Conservation (phyloP, 2,888 invertebrate genomes). For the Melieria picta region DNA sequence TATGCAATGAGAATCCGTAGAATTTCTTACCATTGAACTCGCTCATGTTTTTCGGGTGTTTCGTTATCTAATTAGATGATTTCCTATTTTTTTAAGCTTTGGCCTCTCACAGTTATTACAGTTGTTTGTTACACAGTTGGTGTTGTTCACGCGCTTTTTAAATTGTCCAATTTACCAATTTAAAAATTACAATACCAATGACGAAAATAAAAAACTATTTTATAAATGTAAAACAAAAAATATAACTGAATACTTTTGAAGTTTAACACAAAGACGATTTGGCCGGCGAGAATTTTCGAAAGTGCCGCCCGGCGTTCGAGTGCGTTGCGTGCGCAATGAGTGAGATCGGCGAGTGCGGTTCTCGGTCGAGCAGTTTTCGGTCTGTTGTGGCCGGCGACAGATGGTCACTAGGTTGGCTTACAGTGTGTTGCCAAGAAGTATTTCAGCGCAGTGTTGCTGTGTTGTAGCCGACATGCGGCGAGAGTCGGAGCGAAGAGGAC, state of each 20-base stretch:
- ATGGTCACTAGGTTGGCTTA: too few relatives aligned
- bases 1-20: slow-evolving; percentile 46
- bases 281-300: not conserved
- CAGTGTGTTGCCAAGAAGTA: too few relatives aligned
- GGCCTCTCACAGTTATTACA: not conserved
- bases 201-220: slow-evolving; percentile 22
- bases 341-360: too few relatives aligned
- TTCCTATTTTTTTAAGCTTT: slow-evolving; percentile 1
- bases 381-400: too few relatives aligned
- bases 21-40: slow-evolving; percentile 46
- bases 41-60: slow-evolving; percentile 40
- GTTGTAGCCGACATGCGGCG: too few relatives aligned
- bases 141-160: slow-evolving; percentile 18
- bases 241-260: slow-evolving; percentile 25
- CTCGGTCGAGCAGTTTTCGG: too few relatives aligned
- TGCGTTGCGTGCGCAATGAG: too few relatives aligned
- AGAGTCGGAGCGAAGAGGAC: too few relatives aligned
- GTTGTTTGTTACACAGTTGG: slow-evolving; percentile 6
- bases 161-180: slow-evolving; percentile 15
- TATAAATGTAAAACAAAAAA: slow-evolving; percentile 26
- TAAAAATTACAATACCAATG: slow-evolving; percentile 27
- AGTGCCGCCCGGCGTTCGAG: too few relatives aligned
- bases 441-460: too few relatives aligned
- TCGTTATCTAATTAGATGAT: not conserved
- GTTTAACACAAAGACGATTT: slow-evolving; percentile 26